Evolutionary conservation across 2,797 vertebrate genomes (phyloP).

Genomic region (Trichosurus vulpecula): DNA sequence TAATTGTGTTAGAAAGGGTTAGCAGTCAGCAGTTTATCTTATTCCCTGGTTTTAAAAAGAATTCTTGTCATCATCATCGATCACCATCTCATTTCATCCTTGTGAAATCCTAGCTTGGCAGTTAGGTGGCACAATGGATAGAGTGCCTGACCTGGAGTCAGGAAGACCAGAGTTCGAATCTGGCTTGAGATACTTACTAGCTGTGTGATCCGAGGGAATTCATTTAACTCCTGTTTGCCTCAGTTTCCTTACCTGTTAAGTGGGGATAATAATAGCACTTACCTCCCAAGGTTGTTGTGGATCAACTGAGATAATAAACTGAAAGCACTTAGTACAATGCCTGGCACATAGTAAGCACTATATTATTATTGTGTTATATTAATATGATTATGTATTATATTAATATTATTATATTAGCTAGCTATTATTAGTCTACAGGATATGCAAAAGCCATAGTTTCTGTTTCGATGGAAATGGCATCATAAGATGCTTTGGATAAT

Average conservation of each 20-base stretch:
- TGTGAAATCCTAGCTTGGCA: background rate
- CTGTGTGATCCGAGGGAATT: background rate
- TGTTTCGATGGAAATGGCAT: background rate
- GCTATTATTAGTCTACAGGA: background rate
- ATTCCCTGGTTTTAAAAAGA: background rate
- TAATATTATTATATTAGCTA: background rate
- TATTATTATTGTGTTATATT: background rate
- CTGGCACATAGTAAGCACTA: background rate
- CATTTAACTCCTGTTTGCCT: background rate
- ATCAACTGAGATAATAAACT: background rate
- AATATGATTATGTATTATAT: background rate
- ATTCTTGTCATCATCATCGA: background rate
- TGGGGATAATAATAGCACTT: background rate
- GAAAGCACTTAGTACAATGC: background rate
- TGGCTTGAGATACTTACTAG: background rate
- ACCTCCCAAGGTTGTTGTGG: background rate
- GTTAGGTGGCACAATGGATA: background rate
- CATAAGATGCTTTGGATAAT: conserved; percentile 15
- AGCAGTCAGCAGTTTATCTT: background rate
- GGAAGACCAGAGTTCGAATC: background rate
- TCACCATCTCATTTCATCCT: background rate
- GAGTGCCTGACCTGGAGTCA: background rate
- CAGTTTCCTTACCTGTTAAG: background rate
- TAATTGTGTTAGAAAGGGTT: background rate
- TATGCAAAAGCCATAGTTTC: background rate